Percentiles rank a stretch among this genome's conserved stretches.
These are phyloP conservation scores for Beroe forskalii DNA, from an alignment of 37 sponge, comb jelly and placozoan species.

Conservation along the genomic window DNA sequence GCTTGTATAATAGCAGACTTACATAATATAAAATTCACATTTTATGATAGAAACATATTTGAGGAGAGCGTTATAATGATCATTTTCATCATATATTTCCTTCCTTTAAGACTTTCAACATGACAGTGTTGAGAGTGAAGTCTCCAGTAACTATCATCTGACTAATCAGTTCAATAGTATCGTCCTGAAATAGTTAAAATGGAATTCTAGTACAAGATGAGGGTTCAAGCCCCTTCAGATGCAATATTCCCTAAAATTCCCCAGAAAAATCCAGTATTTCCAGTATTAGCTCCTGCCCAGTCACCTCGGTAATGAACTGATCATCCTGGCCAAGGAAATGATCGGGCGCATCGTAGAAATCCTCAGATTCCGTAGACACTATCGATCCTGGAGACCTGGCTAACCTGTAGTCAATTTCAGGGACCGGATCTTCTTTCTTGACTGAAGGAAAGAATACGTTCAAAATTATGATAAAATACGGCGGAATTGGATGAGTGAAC, in stretches of 20 bases:
- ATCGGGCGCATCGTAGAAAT: constrained; percentile 54
- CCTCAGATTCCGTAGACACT: background rate
- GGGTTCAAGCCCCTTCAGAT: background rate
- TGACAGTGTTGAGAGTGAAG: constrained; percentile 27
- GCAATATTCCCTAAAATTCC: too few relatives aligned
- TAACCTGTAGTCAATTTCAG: background rate
- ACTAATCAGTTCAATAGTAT: constrained; percentile 1
- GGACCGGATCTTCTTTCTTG: background rate
- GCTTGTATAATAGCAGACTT: too few relatives aligned
- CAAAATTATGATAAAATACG: too few relatives aligned
- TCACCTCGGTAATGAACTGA: background rate
- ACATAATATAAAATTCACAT: too few relatives aligned
- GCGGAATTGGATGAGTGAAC: too few relatives aligned
- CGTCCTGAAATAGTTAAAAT: background rate
- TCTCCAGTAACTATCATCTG: background rate
- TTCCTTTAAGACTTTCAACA: background rate
- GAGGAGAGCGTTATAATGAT: too few relatives aligned
- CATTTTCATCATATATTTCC: too few relatives aligned
- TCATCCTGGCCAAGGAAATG: constrained; percentile 28
- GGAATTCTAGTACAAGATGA: background rate
- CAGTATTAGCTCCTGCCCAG: too few relatives aligned
- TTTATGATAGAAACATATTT: too few relatives aligned
- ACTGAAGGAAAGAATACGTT: too few relatives aligned
- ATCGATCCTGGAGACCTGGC: background rate
- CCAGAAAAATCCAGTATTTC: too few relatives aligned